Evolutionary conservation across 2,888 invertebrate genomes (phyloP).

Genomic region (Drosophila heteroneura): DNA sequence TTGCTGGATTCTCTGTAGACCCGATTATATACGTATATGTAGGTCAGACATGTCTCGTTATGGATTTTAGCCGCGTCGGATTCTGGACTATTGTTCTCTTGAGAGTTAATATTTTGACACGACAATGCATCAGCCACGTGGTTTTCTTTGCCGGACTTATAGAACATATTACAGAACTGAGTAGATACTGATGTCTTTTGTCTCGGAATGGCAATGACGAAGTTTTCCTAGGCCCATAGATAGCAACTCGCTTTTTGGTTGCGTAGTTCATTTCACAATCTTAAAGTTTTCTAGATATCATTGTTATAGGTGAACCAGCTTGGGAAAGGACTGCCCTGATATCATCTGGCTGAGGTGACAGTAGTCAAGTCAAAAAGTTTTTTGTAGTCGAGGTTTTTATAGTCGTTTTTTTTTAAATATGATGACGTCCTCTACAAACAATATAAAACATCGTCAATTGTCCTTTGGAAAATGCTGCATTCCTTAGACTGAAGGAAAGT

Average conservation of each 20-base stretch:
- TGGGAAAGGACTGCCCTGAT: too few relatives aligned
- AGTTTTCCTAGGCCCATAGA: background rate
- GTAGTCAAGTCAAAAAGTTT: too few relatives aligned
- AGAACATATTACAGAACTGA: background rate
- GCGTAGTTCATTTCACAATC: background rate
- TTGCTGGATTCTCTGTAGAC: background rate
- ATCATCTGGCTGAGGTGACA: too few relatives aligned
- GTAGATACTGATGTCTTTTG: background rate
- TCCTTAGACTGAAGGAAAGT: too few relatives aligned
- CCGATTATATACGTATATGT: background rate
- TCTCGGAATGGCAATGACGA: background rate
- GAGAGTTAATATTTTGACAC: background rate
- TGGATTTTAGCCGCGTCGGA: background rate
- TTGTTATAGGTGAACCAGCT: too few relatives aligned
- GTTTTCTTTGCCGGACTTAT: background rate
- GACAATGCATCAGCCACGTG: background rate
- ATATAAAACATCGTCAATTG: too few relatives aligned
- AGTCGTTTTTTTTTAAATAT: too few relatives aligned
- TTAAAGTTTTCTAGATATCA: too few relatives aligned
- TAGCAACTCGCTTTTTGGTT: background rate
- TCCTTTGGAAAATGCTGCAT: too few relatives aligned
- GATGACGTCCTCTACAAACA: too few relatives aligned
- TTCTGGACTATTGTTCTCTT: background rate
- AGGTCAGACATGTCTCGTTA: background rate
- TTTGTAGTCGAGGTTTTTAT: too few relatives aligned